These are phyloP conservation scores for Ambastaia sidthimunki DNA, from an alignment of 2,797 vertebrate species.

Conservation along the genomic window DNA sequence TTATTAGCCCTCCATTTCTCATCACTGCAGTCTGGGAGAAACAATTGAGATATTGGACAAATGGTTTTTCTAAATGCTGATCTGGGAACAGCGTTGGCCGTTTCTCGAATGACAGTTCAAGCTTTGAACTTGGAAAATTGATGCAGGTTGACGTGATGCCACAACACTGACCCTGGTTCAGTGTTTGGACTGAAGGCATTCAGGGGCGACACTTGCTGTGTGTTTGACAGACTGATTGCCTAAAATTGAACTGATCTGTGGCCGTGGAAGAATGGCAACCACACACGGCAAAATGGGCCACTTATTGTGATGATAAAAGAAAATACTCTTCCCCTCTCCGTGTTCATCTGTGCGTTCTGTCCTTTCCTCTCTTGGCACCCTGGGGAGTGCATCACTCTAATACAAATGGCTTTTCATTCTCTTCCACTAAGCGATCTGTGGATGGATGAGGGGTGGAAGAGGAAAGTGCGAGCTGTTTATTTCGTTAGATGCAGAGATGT, in stretches of 20 bases:
- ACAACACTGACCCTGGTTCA: no score
- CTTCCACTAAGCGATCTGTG: constrained; percentile 59
- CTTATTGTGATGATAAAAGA: constrained; percentile 69
- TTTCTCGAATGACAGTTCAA: no score
- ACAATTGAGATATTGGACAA: no score
- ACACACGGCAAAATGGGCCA: constrained; percentile 53
- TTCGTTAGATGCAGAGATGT: constrained; percentile 67
- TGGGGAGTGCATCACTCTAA: constrained; percentile 68
- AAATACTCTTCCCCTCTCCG: constrained; percentile 24
- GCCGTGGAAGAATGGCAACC: constrained; percentile 53
- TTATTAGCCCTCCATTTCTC: no score
- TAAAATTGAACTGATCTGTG: constrained; percentile 1
- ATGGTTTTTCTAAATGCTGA: background rate
- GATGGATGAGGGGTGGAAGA: constrained; percentile 2
- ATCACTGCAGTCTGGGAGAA: no score
- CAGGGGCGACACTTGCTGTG: background rate
- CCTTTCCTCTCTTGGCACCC: constrained; percentile 60
- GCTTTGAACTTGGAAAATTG: no score
- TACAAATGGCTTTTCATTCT: constrained; percentile 66
- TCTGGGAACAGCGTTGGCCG: background rate
- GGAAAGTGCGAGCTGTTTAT: constrained; percentile 62
- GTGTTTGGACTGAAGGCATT: background rate
- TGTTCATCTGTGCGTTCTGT: constrained; percentile 35
- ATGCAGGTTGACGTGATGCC: no score
- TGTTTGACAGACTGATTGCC: constrained; percentile 7